Evolutionary conservation across 2,113 vertebrate genomes (phyloP).

Genomic region (Prinia subflava): DNA sequence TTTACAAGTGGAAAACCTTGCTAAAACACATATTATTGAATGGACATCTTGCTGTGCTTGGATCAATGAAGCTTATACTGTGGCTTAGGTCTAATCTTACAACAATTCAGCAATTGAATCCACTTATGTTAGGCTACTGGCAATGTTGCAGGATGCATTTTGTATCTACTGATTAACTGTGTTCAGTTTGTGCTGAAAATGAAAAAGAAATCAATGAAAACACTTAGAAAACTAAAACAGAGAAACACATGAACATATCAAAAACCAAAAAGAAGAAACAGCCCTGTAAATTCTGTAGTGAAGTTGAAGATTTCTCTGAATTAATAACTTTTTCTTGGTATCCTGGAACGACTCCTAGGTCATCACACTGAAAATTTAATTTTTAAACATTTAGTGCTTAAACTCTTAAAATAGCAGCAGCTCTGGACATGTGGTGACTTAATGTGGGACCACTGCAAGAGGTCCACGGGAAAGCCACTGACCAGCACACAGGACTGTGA

Average conservation of each 20-base stretch:
- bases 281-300: neutral
- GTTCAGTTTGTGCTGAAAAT: conserved; percentile 46
- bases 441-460: neutral
- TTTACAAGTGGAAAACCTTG: conserved; percentile 64
- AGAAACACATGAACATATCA: neutral
- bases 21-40: conserved; percentile 65
- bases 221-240: conserved; percentile 11
- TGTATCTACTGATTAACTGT: conserved; percentile 17
- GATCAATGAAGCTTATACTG: conserved; percentile 67
- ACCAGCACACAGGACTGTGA: neutral
- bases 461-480: neutral
- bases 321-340: neutral
- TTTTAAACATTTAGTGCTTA: neutral
- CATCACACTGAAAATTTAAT: neutral
- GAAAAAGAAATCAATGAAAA: conserved; percentile 58
- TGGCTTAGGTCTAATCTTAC: conserved; percentile 61
- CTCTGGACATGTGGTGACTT: neutral
- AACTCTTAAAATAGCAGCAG: neutral
- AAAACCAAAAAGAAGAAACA: neutral
- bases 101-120: conserved; percentile 55
- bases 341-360: neutral
- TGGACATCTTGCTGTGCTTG: conserved; percentile 48
- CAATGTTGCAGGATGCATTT: conserved; percentile 33
- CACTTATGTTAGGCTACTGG: conserved; percentile 28
- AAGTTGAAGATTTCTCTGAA: neutral